A percentile compares a stretch with the other conserved stretches of the same genome.
These are phyloP conservation scores for Zoanthus solanderi DNA, from an alignment of 92 coral and sea anemone genomes.

Conservation along the genomic window DNA sequence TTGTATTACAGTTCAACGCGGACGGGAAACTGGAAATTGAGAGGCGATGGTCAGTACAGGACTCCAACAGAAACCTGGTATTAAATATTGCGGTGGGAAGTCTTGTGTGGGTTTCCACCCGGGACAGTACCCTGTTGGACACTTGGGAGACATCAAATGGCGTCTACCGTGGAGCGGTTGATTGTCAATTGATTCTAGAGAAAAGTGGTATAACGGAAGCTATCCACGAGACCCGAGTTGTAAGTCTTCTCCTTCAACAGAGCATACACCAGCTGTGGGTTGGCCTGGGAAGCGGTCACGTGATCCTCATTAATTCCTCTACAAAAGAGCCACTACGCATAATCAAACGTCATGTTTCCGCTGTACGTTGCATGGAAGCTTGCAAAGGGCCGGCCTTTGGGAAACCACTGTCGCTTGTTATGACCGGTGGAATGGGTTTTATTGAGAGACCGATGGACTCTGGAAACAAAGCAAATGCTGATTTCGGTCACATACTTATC, in stretches of 20 bases:
- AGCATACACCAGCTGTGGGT: constrained; percentile 83
- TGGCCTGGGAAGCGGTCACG: constrained; percentile 94
- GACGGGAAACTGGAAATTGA: constrained; percentile 60
- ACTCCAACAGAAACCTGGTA: constrained; percentile 72
- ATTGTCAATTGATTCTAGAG: constrained; percentile 73
- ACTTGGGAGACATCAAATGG: constrained; percentile 83
- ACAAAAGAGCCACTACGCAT: constrained; percentile 77
- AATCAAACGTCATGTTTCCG: constrained; percentile 85
- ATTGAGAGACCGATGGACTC: constrained; percentile 76
- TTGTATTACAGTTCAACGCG: constrained; percentile 61
- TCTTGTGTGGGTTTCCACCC: constrained; percentile 87
- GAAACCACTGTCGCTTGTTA: constrained; percentile 76
- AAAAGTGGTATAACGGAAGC: constrained; percentile 63
- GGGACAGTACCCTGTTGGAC: constrained; percentile 75
- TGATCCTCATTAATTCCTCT: constrained; percentile 80
- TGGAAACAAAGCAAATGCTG: constrained; percentile 61
- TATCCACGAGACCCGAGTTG: constrained; percentile 81
- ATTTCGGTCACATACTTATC: constrained; percentile 87
- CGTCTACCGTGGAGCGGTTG: constrained; percentile 71
- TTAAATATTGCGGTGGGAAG: constrained; percentile 85
- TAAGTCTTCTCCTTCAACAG: constrained; percentile 78
- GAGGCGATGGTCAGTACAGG: constrained; percentile 85
- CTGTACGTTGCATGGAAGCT: constrained; percentile 93
- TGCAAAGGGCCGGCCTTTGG: constrained; percentile 70
- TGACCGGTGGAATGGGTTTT: constrained; percentile 97